Evolutionary conservation across 2,797 vertebrate genomes (phyloP), one percentile per base, ranked within the genome.

Genomic region (Myotis findleyi): DNA sequence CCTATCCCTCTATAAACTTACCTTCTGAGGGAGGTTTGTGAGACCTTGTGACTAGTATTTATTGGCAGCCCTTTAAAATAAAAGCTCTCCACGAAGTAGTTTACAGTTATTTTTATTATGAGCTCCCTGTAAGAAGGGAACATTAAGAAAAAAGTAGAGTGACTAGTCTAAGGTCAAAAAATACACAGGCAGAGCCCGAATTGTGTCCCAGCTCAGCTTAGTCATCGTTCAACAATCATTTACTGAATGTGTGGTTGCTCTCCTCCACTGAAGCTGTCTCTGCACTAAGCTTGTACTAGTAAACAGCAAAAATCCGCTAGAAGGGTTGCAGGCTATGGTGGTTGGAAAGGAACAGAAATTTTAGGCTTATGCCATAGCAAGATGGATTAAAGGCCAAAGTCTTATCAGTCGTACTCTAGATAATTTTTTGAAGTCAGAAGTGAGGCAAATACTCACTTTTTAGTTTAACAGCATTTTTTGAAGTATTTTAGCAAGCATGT

Each of bases 311-410:
- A 84, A 76, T 93, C 72, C 59, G 38, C 36, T 84, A 0, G 92
- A 68, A 85, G 36, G 49, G 10, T 85, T 51, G 71, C 66, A 89
- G 7, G 17, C 14, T 89, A 73, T 76, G 25, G 2, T 66, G 88
- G 57, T 80, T 91, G 64, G 62, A 93, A 96, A 71, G 69, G 44
- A 75, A 76, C 36, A 79, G 41, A 92, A 86, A 91, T 84, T 94
- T 94, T 94, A 75, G 89, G 41, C 5, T 69, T 86, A 79, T 51
- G 64, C 18, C n/a, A 59, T 75, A 47, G 27, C 76, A 73, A 95
- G 21, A 87, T 90, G 59, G 30, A 73, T 91, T 93, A 93, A 80
- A 81, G n/a, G 18, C 20, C 53, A 79, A 95, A 30, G 9, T 71
- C 44, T 87, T 71, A 68, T 51, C 27, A 81, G 41, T 93, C 18